A percentile compares a stretch with the other conserved stretches of the same genome.
phyloP scores from a whole-genome alignment of 2,113 vertebrate genomes.

The Thomomys bottae region DNA sequence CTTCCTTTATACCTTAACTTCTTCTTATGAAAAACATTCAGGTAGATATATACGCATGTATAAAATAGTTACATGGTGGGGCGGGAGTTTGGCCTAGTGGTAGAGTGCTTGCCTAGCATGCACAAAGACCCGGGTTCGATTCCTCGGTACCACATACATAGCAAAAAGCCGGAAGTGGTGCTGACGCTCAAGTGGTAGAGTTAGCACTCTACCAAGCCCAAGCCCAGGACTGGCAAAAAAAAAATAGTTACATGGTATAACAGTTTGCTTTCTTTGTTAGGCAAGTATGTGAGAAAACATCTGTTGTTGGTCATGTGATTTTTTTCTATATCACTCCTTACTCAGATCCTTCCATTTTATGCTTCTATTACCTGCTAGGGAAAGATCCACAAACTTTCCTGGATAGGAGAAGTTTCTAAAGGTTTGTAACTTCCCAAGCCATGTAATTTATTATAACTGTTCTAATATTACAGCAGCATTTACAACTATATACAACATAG shows the following conservation, averaged over 20 bases:
- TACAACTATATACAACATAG: not conserved
- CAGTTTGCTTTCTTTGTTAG: not conserved
- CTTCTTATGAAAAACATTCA: not conserved
- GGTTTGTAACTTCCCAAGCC: not conserved
- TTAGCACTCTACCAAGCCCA: too few species aligned
- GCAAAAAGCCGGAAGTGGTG: too few species aligned
- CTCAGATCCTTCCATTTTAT: not conserved
- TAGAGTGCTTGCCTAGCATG: too few species aligned
- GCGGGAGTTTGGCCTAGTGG: too few species aligned
- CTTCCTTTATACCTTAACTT: not conserved
- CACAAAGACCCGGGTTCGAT: too few species aligned
- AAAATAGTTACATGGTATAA: not conserved
- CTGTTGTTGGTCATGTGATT: not conserved
- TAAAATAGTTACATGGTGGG: not conserved
- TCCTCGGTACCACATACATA: too few species aligned
- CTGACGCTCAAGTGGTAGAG: too few species aligned
- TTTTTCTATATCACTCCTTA: not conserved
- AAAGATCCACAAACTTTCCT: not conserved
- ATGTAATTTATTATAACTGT: not conserved
- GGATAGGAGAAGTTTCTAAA: not conserved
- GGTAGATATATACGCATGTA: not conserved
- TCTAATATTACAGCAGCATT: not conserved
- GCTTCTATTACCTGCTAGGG: not conserved
- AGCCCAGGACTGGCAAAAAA: too few species aligned
- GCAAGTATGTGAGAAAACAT: not conserved